These are phyloP conservation scores for Tretioscincus oriximinensis DNA, from an alignment of 2,113 vertebrate species.

Conservation along the genomic window DNA sequence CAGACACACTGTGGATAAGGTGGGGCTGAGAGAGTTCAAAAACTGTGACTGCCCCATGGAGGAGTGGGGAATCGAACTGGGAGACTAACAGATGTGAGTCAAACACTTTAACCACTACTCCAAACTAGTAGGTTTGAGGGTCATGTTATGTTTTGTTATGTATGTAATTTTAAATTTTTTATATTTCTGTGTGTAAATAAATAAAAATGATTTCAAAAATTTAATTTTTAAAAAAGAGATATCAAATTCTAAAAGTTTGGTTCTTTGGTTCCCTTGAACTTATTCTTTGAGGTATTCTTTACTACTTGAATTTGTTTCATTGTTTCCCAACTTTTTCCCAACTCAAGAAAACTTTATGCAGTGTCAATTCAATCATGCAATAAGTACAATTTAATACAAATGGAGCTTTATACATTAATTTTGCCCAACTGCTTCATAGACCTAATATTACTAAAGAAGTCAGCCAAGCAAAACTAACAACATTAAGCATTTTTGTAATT, in stretches of 20 bases:
- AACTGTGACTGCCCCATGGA: too few species aligned
- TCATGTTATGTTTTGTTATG: too few species aligned
- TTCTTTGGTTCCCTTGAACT: neutral
- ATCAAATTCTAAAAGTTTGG: neutral
- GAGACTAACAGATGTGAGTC: too few species aligned
- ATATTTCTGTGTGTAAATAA: too few species aligned
- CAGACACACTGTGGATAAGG: too few species aligned
- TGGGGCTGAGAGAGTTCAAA: too few species aligned
- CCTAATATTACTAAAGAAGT: slow-evolving; percentile 72
- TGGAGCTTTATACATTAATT: slow-evolving; percentile 73
- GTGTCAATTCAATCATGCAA: slow-evolving; percentile 73
- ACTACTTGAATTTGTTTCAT: slow-evolving; percentile 34
- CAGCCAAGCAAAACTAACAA: slow-evolving; percentile 75
- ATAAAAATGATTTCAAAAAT: too few species aligned
- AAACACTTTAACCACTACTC: too few species aligned
- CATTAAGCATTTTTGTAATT: slow-evolving; percentile 74
- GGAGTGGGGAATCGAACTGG: too few species aligned
- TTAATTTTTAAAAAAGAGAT: too few species aligned
- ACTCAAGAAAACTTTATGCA: slow-evolving; percentile 69
- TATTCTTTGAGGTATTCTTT: slow-evolving; percentile 18
- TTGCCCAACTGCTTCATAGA: slow-evolving; percentile 70
- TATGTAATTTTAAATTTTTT: too few species aligned
- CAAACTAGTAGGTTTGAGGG: too few species aligned
- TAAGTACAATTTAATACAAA: slow-evolving; percentile 78
- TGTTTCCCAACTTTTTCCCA: slow-evolving; percentile 62